Percentiles rank a stretch among this genome's conserved stretches.
These are phyloP conservation scores for Hirudo medicinalis DNA, from an alignment of 1,140 invertebrate species.

Conservation along the genomic window DNA sequence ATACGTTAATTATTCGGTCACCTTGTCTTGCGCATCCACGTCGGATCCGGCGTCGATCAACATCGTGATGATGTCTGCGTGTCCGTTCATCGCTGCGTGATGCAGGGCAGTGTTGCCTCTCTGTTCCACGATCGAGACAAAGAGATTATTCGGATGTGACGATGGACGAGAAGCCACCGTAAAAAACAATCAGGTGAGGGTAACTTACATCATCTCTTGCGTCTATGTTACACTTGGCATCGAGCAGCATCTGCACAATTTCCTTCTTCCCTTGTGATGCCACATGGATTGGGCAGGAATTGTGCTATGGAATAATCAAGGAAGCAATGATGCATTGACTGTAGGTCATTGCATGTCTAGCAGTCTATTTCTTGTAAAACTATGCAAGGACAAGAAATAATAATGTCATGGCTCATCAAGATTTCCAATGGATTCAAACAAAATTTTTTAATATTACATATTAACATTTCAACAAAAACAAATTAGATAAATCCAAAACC, in stretches of 20 bases:
- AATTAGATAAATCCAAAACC: not conserved
- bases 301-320: constrained; percentile 30
- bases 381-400: too few species aligned
- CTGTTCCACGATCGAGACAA: constrained; percentile 24
- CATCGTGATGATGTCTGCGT: constrained; percentile 36
- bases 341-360: too few species aligned
- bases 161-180: too few species aligned
- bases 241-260: constrained; percentile 37
- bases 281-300: constrained; percentile 40
- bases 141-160: not conserved
- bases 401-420: too few species aligned
- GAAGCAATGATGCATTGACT: not conserved
- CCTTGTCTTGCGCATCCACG: constrained; percentile 38
- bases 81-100: constrained; percentile 42
- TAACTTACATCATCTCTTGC: constrained; percentile 37
- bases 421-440: too few species aligned
- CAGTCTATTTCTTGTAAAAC: too few species aligned
- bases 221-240: constrained; percentile 36
- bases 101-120: constrained; percentile 35
- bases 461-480: too few species aligned
- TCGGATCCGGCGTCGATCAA: constrained; percentile 36
- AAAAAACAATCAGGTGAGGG: too few species aligned
- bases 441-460: too few species aligned
- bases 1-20: constrained; percentile 13
- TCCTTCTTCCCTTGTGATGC: constrained; percentile 41